Evolutionary conservation across 2,113 vertebrate genomes (phyloP), one percentile per base, ranked within the genome.

Genomic region (Mastomys natalensis): DNA sequence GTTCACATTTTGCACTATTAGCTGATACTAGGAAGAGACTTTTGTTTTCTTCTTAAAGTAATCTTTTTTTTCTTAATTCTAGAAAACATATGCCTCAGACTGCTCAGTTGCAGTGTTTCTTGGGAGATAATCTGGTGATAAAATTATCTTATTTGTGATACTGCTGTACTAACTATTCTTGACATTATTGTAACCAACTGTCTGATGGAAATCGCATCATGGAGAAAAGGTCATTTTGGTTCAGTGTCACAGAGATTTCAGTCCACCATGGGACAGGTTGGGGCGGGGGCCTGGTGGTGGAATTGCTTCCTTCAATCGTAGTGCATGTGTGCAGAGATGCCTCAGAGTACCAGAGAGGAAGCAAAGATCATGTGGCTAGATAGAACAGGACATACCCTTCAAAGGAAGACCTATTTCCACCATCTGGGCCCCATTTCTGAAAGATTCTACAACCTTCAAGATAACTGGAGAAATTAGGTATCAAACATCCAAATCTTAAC

Each of bases 271-370:
- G 22, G 51, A 7, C 19, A 60, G 58, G 34, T 43, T 21, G 5
- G n/a, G n/a, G 4, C 3, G 1, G 15, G 7, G 7, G 3, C 51
- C 17, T 43, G 40, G 81, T 43, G n/a, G 40, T 19, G 1, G 40
- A 31, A 37, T 31, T 17, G 17, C 15, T 10, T 66, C 60, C 29
- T 86, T 34, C 62, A 86, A 43, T 48, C 43, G 29, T 17, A 43
- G 43, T 34, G 16, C 10, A 21, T 34, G 10, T 21, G 7, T 29
- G 82, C 26, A 64, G 12, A 64, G 60, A 34, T 43, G 11, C 62
- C 81, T 34, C 76, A 62, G 7, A 17, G n/a, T 43, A 31, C 24
- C 24, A 40, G 24, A 43, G 15, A 84, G n/a, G 55, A 62, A 66
- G 10, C 21, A 31, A 5, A 48, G 82, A 86, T 5, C 2, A 60